Evolutionary conservation across 2,797 vertebrate genomes (phyloP), one percentile per base, ranked within the genome.

Genomic region (Tapera naevia): DNA sequence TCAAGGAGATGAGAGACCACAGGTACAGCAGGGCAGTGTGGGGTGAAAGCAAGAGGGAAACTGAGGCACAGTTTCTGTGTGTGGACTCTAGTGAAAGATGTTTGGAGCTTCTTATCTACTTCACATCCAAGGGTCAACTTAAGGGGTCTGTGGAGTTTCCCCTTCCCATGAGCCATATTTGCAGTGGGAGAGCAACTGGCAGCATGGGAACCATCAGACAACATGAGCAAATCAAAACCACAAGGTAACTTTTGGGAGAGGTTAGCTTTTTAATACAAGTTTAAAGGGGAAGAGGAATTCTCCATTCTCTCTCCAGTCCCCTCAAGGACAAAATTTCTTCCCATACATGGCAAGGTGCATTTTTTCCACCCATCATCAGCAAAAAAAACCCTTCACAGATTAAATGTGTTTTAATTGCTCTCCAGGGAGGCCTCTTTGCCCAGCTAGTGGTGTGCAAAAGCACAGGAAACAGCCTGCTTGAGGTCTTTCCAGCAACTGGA

Each of bases 381-480:
- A 70, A 82, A 91, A 82, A 91, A 86, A 43, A 13, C 51, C 51
- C 57, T 89, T 71, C 39, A 67, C 45, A 61, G 73, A 79, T 62
- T 70, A 79, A 88, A 79, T 53, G 62, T 7, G 12, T 33, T 92
- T 80, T 53, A 91, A 64, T 32, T 33, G 46, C 18, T 79, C 35
- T 62, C 62, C 43, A 72, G 87, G 32, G 64, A 13, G 39, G 22
- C 23, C 30, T 84, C 75, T 88, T 50, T 94, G 43, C 67, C 43
- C 82, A 60, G 41, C 17, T 45, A 25, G 3, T 0, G 2, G 54
- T 45, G 39, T 4, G 4, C 81, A 86, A 93, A 94, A 91, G 88
- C 87, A 88, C 39, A 86, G 92, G 80, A 73, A 95, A 84, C 56
- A 48, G 69, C 43, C 91, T 79, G 74, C 51, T 62, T 66, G 41